Base-by-base conservation (phyloP, 2,113 vertebrate genomes). In the Cyphomyrus plagiostoma region DNA sequence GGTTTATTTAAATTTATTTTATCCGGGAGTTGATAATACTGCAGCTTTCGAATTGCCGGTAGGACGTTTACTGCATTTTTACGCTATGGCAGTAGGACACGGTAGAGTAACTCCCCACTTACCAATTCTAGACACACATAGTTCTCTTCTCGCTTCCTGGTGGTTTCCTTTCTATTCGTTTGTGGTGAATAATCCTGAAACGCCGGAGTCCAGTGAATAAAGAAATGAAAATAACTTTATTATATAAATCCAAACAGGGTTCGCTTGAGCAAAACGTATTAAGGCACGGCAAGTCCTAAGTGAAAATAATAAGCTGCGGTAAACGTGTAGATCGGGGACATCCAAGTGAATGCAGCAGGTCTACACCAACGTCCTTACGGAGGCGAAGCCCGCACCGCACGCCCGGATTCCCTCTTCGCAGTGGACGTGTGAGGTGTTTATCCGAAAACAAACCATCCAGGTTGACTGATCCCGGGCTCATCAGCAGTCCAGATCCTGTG, bases 51-150 rank as follows among this genome's bases (percentile, higher is more conserved):
- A 84, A 48, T n/a, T 21, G 82, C 42, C 82, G n/a, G 15, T n/a
- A 84, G 21, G 17, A n/a, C 23, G 39, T 84, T 84, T 48, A 13
- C 21, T 48, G 82, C 82, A 84, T 66, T 15, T 39, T 23, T 13
- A 74, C 26, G 48, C 7, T 26, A 87, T 35, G 48, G 35, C 66
- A 56, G n/a, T n/a, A 30, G 19, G 49, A 42, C 50, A 90, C 48
- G 48, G 42, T 66, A 46, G 45, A 70, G 83, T 77, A 89, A 26
- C 83, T 87, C 26, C 10, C 42, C 52, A 90, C 89, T 90, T 83
- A 90, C 89, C 89, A 88, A 49, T 88, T 88, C 89, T 90, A 90
- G 70, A 88, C 74, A 83, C 89, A 90, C 89, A 88, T 90, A 82
- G 74, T 83, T 62, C 70, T 50, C 15, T 49, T 56, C 62, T 53